Evolutionary conservation across 2,797 vertebrate genomes (phyloP), one percentile per base, ranked within the genome.

Genomic region (Rhinatrema bivittatum): DNA sequence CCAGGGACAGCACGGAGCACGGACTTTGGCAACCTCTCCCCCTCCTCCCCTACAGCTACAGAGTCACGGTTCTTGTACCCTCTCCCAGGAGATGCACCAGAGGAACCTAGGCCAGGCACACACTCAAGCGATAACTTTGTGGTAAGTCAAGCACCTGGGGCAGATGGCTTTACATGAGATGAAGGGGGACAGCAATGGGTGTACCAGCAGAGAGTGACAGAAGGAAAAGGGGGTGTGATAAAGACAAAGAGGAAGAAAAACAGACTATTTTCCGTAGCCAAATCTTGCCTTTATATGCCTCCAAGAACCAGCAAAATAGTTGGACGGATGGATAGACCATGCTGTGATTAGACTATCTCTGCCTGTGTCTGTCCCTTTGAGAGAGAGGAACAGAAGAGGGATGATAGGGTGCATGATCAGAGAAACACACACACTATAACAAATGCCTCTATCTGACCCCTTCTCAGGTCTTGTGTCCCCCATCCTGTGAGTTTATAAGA

Each of bases 401-500:
- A n/a, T n/a, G n/a, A n/a, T n/a, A n/a, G n/a, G n/a, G n/a, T n/a
- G n/a, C n/a, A n/a, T n/a, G n/a, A n/a, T n/a, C n/a, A n/a, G n/a
- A n/a, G n/a, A n/a, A n/a, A n/a, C n/a, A n/a, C n/a, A n/a, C n/a
- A n/a, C n/a, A n/a, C n/a, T n/a, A n/a, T n/a, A n/a, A n/a, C n/a
- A n/a, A n/a, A n/a, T n/a, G n/a, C n/a, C n/a, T n/a, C n/a, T n/a
- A n/a, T n/a, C n/a, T n/a, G n/a, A n/a, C n/a, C n/a, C n/a, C n/a
- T n/a, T n/a, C n/a, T 8, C 56, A 87, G 87, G 73, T 79, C 21
- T 79, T 82, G 51, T 81, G 78, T 58, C 80, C 72, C 53, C 72
- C 83, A 38, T 70, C 82, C 1, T 86, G 86, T 42, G 85, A 91
- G 37, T 55, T 67, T 39, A 89, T 89, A 56, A 76, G 81, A 56